phyloP scores from a whole-genome alignment of 2,797 vertebrate species.

The Lateolabrax maculatus region DNA sequence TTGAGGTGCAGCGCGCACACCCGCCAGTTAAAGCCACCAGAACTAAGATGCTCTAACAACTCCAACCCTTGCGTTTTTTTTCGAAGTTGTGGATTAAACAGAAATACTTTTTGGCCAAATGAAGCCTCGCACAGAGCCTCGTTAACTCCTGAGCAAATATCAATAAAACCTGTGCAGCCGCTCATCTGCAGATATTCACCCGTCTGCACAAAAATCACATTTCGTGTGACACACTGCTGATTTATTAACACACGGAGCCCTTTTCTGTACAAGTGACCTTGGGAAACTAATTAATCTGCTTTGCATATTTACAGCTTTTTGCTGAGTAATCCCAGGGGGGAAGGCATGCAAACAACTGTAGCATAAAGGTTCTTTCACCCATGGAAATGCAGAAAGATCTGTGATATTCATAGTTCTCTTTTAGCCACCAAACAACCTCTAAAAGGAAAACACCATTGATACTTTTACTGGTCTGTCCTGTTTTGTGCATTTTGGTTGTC shows the following conservation, averaged over 20 bases:
- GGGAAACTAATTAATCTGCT: constrained; percentile 74
- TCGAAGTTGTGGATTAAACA: constrained; percentile 60
- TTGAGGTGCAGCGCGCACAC: constrained; percentile 41
- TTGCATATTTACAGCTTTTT: constrained; percentile 76
- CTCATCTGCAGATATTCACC: constrained; percentile 16
- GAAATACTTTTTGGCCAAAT: constrained; percentile 64
- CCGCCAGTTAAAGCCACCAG: constrained; percentile 73
- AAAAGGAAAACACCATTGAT: not conserved
- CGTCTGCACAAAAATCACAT: constrained; percentile 36
- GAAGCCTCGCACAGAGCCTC: constrained; percentile 54
- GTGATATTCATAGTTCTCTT: constrained; percentile 24
- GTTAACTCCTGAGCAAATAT: constrained; percentile 72
- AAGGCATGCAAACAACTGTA: constrained; percentile 33
- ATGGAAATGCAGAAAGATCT: constrained; percentile 21
- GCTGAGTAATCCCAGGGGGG: constrained; percentile 47
- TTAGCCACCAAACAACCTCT: not conserved
- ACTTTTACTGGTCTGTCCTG: not conserved
- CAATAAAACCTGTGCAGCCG: constrained; percentile 44
- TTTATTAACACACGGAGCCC: constrained; percentile 36
- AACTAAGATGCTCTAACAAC: constrained; percentile 79
- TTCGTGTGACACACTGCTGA: constrained; percentile 24
- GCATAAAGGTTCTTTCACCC: constrained; percentile 43
- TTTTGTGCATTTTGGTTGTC: not conserved
- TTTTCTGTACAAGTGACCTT: constrained; percentile 66
- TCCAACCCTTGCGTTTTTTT: constrained; percentile 43